Conservation (phyloP, 64 coral and sea anemone genomes). For the Astreopora myriophthalma region DNA sequence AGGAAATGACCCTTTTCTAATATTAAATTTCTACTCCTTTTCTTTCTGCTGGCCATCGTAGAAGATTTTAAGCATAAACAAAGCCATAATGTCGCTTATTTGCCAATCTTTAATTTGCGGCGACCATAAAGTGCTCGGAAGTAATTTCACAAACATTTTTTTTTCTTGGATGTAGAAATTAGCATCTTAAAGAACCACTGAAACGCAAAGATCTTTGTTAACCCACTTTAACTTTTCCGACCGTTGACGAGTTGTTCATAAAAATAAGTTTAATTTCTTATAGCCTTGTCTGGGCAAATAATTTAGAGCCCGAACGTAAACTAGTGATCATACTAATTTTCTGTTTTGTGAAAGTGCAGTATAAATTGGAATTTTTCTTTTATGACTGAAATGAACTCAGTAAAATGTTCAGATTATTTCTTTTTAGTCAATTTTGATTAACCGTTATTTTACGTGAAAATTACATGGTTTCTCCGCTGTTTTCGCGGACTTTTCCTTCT, state of each 20-base stretch:
- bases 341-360: not conserved
- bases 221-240: not conserved
- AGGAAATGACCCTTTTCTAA: conserved; percentile 38
- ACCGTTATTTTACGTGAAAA: not conserved
- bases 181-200: conserved; percentile 10
- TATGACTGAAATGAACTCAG: not conserved
- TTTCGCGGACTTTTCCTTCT: not conserved
- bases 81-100: conserved; percentile 30
- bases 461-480: not conserved
- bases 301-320: not conserved
- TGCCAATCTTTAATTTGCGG: conserved; percentile 27
- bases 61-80: conserved; percentile 40
- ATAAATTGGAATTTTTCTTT: not conserved
- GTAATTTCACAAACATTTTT: conserved; percentile 52
- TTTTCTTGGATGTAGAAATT: conserved; percentile 17
- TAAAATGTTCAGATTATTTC: not conserved
- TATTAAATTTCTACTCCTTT: conserved; percentile 36
- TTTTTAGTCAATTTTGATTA: not conserved
- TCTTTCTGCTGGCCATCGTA: conserved; percentile 2
- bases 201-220: conserved; percentile 16
- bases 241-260: not conserved
- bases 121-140: conserved; percentile 37
- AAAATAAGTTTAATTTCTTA: conserved; percentile 8
- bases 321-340: not conserved
- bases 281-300: not conserved